phyloP scores from a whole-genome alignment of 2,797 vertebrate genomes.

The Circus cinereus region DNA sequence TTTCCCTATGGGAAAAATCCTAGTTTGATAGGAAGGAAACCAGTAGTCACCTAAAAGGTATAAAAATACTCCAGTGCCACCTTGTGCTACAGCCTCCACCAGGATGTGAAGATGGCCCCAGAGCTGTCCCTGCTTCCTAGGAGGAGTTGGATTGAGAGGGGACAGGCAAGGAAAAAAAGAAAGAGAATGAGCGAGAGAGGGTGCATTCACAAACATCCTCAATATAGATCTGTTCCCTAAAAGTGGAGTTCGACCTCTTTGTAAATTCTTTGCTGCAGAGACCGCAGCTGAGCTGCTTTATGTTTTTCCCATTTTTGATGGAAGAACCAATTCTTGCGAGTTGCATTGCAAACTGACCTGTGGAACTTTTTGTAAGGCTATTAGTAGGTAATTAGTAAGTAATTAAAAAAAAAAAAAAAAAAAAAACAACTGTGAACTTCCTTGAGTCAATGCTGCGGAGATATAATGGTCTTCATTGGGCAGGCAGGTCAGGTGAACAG shows the following conservation, averaged over 20 bases:
- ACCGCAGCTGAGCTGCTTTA: not conserved
- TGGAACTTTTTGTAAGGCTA: not conserved
- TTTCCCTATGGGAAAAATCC: slow-evolving; percentile 40
- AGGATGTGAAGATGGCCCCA: not conserved
- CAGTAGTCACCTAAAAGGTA: not conserved
- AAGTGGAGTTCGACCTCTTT: not conserved
- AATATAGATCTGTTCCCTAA: not conserved
- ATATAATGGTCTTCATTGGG: not conserved
- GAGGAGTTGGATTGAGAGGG: not conserved
- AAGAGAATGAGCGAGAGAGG: not conserved
- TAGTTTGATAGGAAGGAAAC: not conserved
- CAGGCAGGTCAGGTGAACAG: not conserved
- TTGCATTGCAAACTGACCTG: not conserved
- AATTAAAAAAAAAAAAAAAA: not conserved
- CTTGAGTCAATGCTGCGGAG: not conserved
- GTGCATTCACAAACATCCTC: not conserved
- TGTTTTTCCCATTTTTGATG: not conserved
- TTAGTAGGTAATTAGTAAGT: not conserved
- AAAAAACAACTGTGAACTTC: not conserved
- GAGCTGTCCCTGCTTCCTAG: not conserved
- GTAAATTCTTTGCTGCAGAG: not conserved
- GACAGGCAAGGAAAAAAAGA: not conserved
- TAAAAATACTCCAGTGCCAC: slow-evolving; percentile 54
- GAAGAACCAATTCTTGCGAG: not conserved
- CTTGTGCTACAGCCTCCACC: not conserved